A percentile compares a stretch with the other conserved stretches of the same genome.
These are phyloP conservation scores for honey bee (Apis mellifera) DNA, from an alignment of 1,140 invertebrate species.

Conservation along the genomic window DNA sequence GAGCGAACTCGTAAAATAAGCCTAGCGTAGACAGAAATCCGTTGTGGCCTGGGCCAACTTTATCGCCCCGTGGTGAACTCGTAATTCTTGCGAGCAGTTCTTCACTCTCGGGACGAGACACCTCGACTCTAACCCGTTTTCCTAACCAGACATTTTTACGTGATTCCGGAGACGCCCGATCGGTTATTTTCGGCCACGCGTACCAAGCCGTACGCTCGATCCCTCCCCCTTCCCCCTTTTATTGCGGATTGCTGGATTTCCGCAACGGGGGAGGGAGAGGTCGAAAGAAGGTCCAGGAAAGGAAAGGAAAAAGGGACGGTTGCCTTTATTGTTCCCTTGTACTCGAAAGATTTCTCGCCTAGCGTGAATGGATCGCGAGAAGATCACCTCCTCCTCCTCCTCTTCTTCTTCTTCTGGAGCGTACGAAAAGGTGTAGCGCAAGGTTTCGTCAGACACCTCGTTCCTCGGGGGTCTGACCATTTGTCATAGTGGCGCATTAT, in stretches of 20 bases:
- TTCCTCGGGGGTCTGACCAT: constrained; percentile 68
- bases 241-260: constrained; percentile 25
- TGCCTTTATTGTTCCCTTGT: constrained; percentile 12
- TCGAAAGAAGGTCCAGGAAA: not conserved
- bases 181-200: constrained; percentile 61
- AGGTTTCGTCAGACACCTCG: constrained; percentile 50
- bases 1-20: constrained; percentile 77
- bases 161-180: constrained; percentile 55
- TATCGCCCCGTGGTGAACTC: constrained; percentile 79
- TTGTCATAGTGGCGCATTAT: constrained; percentile 79
- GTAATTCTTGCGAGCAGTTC: constrained; percentile 79
- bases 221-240: not conserved
- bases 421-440: constrained; percentile 48
- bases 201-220: too few species aligned
- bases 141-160: constrained; percentile 51
- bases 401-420: not conserved
- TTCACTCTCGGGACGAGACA: constrained; percentile 60
- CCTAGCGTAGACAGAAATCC: constrained; percentile 77
- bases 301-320: constrained; percentile 38
- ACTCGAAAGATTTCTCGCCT: constrained; percentile 54
- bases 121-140: constrained; percentile 2
- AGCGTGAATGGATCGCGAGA: constrained; percentile 32
- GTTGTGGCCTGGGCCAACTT: constrained; percentile 75
- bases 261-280: constrained; percentile 7
- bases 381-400: not conserved